Evolutionary conservation across 1,140 invertebrate species (phyloP), one percentile per base, ranked within the genome.

Genomic region (Dreissena polymorpha): DNA sequence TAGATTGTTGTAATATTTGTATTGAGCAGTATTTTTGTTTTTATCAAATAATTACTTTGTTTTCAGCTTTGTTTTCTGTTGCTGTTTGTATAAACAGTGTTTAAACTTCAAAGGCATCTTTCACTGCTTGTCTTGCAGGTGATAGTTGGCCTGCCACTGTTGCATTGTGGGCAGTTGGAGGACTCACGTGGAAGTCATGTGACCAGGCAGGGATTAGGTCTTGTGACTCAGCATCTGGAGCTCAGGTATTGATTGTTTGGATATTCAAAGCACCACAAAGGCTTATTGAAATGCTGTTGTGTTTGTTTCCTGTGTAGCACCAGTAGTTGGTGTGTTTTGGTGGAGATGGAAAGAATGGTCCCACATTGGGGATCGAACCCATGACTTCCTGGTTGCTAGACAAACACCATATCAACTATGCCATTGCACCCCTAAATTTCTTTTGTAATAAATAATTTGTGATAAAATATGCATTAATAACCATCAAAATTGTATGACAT

Each of bases 131-230:
- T 60, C 16, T 60, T 79, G 16, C 73, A 93, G 92, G 99, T 39
- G 97, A 97, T 13, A 99, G 98, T 91, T 99, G 98, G 98, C 98
- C 98, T 0, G 95, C 96, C 69, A 99, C 98, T 0, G 93, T 99
- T 13, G 95, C 97, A 0, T 94, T 99, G 8, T 98, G 97, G 95
- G 94, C 98, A 68, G 97, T 99, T 10, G 98, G 99, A 93, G 94
- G 95, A 16, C 92, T 99, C 1, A 99, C 97, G 0, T 96, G 94
- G 91, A 97, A 96, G 89, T 91, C 93, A 64, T 99, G 98, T 91
- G 64, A 84, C 27, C 85, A 84, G 27, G 90, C 80, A 51, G 91
- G 94, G 57, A 80, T 88, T 55, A 73, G 87, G 65, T 89, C 89
- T 78, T 87, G 84, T 39, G 82, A 81, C 27, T 57, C 74, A 55